These are phyloP conservation scores for Adineta ricciae DNA, from an alignment of 2,888 invertebrate genomes.

Conservation along the genomic window DNA sequence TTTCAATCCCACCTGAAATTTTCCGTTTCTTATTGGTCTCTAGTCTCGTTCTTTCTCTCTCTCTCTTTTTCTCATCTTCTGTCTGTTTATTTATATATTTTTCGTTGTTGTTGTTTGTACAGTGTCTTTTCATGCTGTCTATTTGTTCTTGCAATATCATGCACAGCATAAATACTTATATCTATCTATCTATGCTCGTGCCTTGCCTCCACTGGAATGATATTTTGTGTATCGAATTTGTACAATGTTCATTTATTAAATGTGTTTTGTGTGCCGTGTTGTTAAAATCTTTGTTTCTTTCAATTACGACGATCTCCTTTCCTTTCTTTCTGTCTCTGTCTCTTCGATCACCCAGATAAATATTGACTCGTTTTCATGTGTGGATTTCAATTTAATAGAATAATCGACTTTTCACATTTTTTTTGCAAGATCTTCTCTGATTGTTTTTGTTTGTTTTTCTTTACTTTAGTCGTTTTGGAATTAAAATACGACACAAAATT, in stretches of 20 bases:
- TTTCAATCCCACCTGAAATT: not conserved
- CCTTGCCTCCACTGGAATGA: constrained; percentile 4
- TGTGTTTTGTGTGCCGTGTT: not conserved
- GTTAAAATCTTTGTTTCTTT: not conserved
- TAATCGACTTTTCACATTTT: constrained; percentile 13
- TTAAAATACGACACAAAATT: not conserved
- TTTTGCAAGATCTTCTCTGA: not conserved
- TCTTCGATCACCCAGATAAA: not conserved
- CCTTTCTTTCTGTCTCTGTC: not conserved
- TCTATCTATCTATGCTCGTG: not conserved
- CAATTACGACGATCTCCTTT: not conserved
- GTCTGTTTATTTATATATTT: not conserved
- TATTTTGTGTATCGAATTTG: constrained; percentile 5
- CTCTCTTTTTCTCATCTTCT: not conserved
- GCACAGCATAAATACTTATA: not conserved
- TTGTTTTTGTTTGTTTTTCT: not conserved
- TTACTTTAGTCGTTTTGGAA: not conserved
- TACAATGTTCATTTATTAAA: not conserved
- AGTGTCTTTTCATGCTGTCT: not conserved
- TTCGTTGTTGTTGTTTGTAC: constrained; percentile 11
- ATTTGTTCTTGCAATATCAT: not conserved
- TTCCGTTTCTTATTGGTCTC: not conserved
- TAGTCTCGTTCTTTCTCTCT: not conserved
- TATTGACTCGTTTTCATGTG: not conserved
- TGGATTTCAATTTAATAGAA: constrained; percentile 9